These are phyloP conservation scores for Spinus olivaceus DNA, from an alignment of 2,797 vertebrate genomes.

Conservation along the genomic window DNA sequence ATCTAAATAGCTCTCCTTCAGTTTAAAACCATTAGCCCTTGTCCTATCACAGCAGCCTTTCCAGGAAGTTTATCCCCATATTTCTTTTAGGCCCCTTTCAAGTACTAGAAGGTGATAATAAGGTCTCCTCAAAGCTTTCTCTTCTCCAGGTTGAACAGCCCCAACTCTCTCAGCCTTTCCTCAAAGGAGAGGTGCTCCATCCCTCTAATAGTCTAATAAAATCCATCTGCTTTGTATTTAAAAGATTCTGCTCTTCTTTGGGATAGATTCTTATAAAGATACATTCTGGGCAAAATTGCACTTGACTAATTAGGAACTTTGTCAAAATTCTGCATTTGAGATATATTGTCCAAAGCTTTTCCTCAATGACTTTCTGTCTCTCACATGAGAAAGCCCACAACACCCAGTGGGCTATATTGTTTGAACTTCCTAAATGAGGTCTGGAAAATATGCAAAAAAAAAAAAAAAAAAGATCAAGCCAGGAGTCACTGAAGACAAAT, in stretches of 20 bases:
- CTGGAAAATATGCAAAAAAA: not conserved
- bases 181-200: not conserved
- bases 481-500: not conserved
- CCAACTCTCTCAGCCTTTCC: not conserved
- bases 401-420: not conserved
- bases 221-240: not conserved
- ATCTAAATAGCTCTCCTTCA: not conserved
- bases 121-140: not conserved
- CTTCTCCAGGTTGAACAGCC: not conserved
- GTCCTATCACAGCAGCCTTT: not conserved
- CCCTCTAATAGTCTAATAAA: not conserved
- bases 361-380: not conserved
- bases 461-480: not conserved
- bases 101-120: not conserved
- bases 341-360: not conserved
- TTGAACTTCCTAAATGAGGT: not conserved
- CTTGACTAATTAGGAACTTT: not conserved
- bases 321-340: not conserved
- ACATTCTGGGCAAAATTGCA: not conserved
- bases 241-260: not conserved
- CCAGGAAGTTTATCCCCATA: not conserved
- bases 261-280: not conserved
- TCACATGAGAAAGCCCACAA: not conserved
- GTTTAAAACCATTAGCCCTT: not conserved
- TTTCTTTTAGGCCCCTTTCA: not conserved